These are phyloP conservation scores for Nycticorax nycticorax DNA, from an alignment of 2,113 vertebrate species.

Conservation along the genomic window DNA sequence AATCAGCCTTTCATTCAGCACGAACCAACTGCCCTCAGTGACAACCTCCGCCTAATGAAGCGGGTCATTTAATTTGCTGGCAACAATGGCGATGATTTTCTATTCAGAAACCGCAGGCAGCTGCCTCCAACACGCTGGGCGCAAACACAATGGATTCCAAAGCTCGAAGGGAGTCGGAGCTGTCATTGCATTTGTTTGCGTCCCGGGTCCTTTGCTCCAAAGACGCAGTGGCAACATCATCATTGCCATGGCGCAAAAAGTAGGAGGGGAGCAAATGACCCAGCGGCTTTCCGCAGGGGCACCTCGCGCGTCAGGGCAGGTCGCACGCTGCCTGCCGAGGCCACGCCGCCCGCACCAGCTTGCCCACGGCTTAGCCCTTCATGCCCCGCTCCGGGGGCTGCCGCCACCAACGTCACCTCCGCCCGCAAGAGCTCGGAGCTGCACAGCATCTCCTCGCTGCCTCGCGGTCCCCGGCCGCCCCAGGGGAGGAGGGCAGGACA, in stretches of 20 bases:
- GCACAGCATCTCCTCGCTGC: neutral
- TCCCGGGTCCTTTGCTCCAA: neutral
- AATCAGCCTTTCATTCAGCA: constrained; percentile 61
- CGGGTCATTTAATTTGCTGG: constrained; percentile 62
- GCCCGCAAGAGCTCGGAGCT: neutral
- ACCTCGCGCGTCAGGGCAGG: neutral
- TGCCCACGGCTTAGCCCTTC: neutral
- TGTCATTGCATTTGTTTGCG: neutral
- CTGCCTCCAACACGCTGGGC: constrained; percentile 38
- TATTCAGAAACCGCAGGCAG: constrained; percentile 55
- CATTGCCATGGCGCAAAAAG: neutral
- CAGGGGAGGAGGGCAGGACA: neutral
- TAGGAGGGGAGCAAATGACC: neutral
- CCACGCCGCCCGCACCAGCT: neutral
- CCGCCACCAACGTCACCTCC: neutral
- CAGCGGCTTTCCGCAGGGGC: neutral
- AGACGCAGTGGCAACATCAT: neutral
- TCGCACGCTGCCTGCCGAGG: neutral
- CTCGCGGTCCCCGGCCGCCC: neutral
- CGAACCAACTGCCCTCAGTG: constrained; percentile 48
- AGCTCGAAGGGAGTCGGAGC: constrained; percentile 20
- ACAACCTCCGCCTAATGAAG: constrained; percentile 59
- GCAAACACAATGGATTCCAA: constrained; percentile 51
- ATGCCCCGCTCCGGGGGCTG: rapidly evolving
- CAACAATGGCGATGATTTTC: constrained; percentile 61